Conservation (phyloP, 37 sponge, comb jelly and placozoan genomes). For the Hexactinellida sp. region DNA sequence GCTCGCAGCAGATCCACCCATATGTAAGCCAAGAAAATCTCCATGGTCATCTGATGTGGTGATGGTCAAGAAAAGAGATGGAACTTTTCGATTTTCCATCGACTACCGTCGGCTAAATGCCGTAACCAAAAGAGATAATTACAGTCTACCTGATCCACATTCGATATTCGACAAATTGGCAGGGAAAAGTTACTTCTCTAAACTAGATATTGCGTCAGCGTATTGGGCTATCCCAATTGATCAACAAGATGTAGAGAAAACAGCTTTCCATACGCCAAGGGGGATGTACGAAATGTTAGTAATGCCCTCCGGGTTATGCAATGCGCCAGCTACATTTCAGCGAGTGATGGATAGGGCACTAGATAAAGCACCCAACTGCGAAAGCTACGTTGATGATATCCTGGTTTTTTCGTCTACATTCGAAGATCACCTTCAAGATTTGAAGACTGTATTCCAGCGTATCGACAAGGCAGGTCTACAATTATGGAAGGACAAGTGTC, state of each 20-base stretch:
- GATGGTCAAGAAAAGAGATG: background rate
- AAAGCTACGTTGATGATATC: background rate
- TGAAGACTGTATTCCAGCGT: background rate
- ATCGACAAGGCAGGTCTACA: background rate
- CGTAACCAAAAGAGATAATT: background rate
- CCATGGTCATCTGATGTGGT: slow-evolving; percentile 1
- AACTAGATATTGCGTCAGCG: background rate
- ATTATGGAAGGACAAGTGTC: background rate
- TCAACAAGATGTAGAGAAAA: background rate
- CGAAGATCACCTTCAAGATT: background rate
- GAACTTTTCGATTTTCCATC: background rate
- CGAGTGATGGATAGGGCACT: background rate
- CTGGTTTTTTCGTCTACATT: background rate
- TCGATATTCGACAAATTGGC: slow-evolving; percentile 8
- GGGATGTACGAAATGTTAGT: background rate
- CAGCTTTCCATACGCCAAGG: background rate
- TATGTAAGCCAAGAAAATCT: background rate
- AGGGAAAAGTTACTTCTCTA: background rate
- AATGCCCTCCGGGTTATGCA: background rate
- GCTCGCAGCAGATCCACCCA: background rate
- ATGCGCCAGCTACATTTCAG: background rate
- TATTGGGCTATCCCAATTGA: background rate
- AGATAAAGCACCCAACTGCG: background rate
- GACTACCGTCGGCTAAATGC: background rate
- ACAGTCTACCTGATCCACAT: background rate